Evolutionary conservation across 64 coral and sea anemone genomes (phyloP), one percentile per base, ranked within the genome.

Genomic region (Montipora sp.): DNA sequence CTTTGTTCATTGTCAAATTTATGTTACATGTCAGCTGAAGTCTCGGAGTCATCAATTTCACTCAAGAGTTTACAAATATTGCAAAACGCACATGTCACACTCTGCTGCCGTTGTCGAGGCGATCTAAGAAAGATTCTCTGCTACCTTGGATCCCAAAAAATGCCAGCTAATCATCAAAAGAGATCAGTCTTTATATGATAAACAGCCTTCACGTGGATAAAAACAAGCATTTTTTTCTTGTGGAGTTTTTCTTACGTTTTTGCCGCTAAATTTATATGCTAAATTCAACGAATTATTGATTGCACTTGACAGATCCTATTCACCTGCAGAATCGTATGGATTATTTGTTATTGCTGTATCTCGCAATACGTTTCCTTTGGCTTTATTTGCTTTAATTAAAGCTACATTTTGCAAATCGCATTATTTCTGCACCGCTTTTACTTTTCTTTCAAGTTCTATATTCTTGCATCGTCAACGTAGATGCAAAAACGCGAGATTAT

Each of bases 401-500:
- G 68, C 8, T 23, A 46, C 19, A 9, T 1, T 65, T 63, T 66
- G 58, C 59, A 71, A 63, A 85, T 67, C 7, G 49, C 13, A 18
- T 20, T 11, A 57, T 6, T 57, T 71, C 8, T 85, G 82, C 8
- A 72, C 5, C 20, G n/a, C 48, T 50, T n/a, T 71, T 85, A 85
- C 18, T 19, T 48, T 21, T 85, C 19, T 85, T 85, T 85, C 36
- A 18, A 71, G 68, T 23, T 36, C 36, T 36, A 36, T 21, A 74
- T 63, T 88, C 75, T 73, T 73, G 90, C 80, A 66, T 85, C 74
- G 81, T 83, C 14, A 49, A 69, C 36, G 75, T 91, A 96, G 95
- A 93, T 92, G 91, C 80, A 69, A 86, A 59, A 86, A 93, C 75
- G 90, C 87, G 80, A 94, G 65, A 86, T 46, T 84, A 60, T 83